Evolutionary conservation across 1,140 invertebrate genomes (phyloP), one percentile per base, ranked within the genome.

Genomic region (Pantala flavescens): DNA sequence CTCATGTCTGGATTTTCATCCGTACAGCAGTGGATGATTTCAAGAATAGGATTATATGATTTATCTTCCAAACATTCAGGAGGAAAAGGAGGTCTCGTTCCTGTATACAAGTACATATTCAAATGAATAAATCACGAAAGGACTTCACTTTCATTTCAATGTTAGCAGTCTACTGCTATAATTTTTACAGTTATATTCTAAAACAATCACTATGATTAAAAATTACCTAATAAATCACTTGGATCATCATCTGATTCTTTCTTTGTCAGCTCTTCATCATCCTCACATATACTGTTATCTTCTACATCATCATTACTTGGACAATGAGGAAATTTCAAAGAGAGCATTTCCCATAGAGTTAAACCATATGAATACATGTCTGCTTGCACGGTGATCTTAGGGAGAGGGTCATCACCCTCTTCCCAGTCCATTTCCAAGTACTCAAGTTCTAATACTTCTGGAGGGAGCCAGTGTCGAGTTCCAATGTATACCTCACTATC

Each of bases 281-380:
- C 28, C 28, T 36, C 28, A 9, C 28, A 2, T 9, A 2, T 36
- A 36, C 28, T 36, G 28, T 36, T 36, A 2, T 5, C 28, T 24
- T 72, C 28, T 19, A 1, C 49, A 63, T 63, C 49, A 19, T 63
- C 49, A 63, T 16, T 63, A 21, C 16, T 63, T 16, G 49, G 49
- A 63, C 49, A 72, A 81, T 91, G 89, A n/a, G 92, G 90, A 11
- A 87, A 81, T 73, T 85, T 83, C 12, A 94, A 81, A 0, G 92
- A 84, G 79, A 94, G 83, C 87, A 93, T 94, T 85, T 94, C 93
- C 87, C 90, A 94, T 16, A 94, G 78, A 0, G 90, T 86, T 21
- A 94, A 82, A 10, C 92, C 93, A 78, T 89, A 90, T 19, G 92
- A 84, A 84, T 92, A 95, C 23, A 95, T 90, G 79, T 95, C 93